Evolutionary conservation across 2,797 vertebrate genomes (phyloP).

Genomic region (Dermochelys coriacea): DNA sequence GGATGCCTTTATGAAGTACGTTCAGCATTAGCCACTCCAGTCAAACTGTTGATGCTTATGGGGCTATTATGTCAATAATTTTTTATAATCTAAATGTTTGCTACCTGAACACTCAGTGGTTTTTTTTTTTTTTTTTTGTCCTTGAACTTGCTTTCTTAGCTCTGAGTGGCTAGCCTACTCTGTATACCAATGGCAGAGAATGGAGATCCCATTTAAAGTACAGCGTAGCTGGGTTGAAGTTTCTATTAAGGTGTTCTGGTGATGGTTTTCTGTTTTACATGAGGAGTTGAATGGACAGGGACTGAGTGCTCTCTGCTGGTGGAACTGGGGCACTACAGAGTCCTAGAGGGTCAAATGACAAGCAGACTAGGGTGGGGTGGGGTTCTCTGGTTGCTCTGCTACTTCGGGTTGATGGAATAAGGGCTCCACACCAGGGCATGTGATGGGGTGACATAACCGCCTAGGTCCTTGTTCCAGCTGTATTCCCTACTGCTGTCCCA

Average conservation of each 20-base stretch:
- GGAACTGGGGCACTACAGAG: slow-evolving; percentile 13
- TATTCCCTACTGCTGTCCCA: too few relatives aligned
- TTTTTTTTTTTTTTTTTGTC: neutral
- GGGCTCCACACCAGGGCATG: too few relatives aligned
- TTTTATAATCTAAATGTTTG: rapidly evolving
- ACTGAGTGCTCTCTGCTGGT: slow-evolving; percentile 54
- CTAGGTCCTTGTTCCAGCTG: too few relatives aligned
- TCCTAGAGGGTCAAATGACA: neutral
- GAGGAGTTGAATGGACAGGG: neutral
- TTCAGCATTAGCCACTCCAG: neutral
- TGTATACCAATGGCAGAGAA: neutral
- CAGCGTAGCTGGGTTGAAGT: too few relatives aligned
- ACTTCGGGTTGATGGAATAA: too few relatives aligned
- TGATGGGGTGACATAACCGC: neutral
- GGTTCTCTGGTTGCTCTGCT: neutral
- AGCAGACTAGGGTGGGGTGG: too few relatives aligned
- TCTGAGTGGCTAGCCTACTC: rapidly evolving
- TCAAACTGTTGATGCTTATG: rapidly evolving
- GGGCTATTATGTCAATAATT: neutral
- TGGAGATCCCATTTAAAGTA: too few relatives aligned
- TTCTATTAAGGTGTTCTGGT: too few relatives aligned
- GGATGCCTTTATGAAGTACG: rapidly evolving
- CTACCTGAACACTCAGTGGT: neutral
- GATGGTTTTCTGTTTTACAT: neutral
- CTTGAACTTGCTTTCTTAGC: neutral